Conservation (phyloP, 2,797 vertebrate genomes). For the Sebastes hubbsi region DNA sequence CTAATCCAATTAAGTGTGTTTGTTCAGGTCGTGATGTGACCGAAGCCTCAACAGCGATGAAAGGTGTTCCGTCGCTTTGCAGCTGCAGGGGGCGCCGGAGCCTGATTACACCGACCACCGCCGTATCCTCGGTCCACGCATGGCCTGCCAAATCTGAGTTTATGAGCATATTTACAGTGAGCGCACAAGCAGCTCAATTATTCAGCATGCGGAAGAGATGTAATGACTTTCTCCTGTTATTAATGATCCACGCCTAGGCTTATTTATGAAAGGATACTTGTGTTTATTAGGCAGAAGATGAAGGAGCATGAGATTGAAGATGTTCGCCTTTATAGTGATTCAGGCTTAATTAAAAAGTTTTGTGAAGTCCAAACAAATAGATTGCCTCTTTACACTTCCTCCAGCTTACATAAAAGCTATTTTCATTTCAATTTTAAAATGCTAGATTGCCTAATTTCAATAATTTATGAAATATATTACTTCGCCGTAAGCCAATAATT, state of each 20-base stretch:
- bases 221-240: constrained; percentile 79
- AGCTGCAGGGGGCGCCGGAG: not conserved
- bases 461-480: constrained; percentile 24
- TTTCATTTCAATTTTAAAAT: constrained; percentile 43
- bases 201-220: constrained; percentile 69
- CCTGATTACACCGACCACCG: constrained; percentile 29
- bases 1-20: constrained; percentile 71
- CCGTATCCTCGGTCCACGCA: constrained; percentile 11
- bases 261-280: constrained; percentile 74
- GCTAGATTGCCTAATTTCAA: constrained; percentile 29
- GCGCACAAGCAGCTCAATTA: constrained; percentile 73
- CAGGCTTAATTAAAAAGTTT: constrained; percentile 66
- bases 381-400: constrained; percentile 36
- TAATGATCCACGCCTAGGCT: constrained; percentile 74
- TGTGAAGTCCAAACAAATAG: constrained; percentile 58
- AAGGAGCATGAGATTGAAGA: constrained; percentile 56
- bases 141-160: constrained; percentile 19
- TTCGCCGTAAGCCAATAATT: constrained; percentile 10
- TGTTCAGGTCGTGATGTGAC: constrained; percentile 30
- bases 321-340: constrained; percentile 50
- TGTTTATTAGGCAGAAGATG: constrained; percentile 67
- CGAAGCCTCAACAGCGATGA: not conserved
- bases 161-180: constrained; percentile 68
- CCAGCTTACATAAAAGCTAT: constrained; percentile 27
- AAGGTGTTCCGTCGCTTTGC: constrained; percentile 10